Percentiles rank a stretch among this genome's conserved stretches.
Conservation (phyloP, 1,140 invertebrate genomes). For the Nebria ingens region DNA sequence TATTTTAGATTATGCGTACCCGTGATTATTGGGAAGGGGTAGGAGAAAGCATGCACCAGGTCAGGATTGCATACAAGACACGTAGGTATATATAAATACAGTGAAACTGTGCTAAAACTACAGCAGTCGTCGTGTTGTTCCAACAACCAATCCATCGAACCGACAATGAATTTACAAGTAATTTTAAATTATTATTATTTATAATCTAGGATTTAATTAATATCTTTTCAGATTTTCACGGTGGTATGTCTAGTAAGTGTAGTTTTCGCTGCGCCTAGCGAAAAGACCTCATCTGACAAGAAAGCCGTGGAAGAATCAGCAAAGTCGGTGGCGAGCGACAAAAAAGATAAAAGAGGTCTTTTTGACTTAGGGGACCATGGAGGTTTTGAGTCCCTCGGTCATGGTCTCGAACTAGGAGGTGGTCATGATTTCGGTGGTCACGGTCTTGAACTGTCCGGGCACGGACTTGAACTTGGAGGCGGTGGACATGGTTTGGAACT, state of each 20-base stretch:
- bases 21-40: conserved; percentile 4
- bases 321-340: conserved; percentile 23
- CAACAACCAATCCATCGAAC: conserved; percentile 4
- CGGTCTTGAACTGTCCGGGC: neutral
- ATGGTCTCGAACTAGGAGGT: conserved; percentile 11
- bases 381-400: conserved; percentile 17
- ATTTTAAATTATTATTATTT: conserved; percentile 13
- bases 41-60: conserved; percentile 17
- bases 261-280: conserved; percentile 19
- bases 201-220: no score
- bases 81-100: conserved; percentile 18
- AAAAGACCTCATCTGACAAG: conserved; percentile 21
- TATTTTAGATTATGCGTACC: conserved; percentile 13
- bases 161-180: conserved; percentile 22
- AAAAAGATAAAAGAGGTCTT: conserved; percentile 32
- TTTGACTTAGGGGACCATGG: conserved; percentile 28
- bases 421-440: neutral
- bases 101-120: neutral
- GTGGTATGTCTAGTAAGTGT: conserved; percentile 21
- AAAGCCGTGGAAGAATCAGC: conserved; percentile 20
- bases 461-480: conserved; percentile 13
- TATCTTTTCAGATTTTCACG: conserved; percentile 23
- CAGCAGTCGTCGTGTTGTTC: conserved; percentile 17
- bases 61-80: no score
- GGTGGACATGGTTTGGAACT: conserved; percentile 11